Evolutionary conservation across 1,140 invertebrate species (phyloP).

Genomic region (Drosophila malerkotliana): DNA sequence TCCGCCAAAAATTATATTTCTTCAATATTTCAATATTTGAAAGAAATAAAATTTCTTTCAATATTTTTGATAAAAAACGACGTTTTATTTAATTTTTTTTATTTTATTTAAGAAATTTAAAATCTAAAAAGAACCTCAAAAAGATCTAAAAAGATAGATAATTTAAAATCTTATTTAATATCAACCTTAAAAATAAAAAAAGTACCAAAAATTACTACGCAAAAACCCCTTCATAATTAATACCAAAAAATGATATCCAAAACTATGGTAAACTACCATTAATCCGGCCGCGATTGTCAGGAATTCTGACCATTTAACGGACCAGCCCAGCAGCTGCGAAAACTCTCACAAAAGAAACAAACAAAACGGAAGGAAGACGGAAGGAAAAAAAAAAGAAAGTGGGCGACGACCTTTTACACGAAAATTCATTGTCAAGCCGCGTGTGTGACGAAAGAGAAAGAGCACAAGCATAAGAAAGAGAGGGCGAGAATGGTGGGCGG

Average conservation of each 20-base stretch:
- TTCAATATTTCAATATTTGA: no score
- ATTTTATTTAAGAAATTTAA: no score
- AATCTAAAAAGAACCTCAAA: no score
- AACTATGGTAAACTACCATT: slow-evolving; percentile 4
- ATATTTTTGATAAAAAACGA: no score
- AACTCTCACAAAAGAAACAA: slow-evolving; percentile 47
- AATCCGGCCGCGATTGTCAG: slow-evolving; percentile 4
- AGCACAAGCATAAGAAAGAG: background rate
- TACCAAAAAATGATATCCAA: background rate
- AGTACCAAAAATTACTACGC: background rate
- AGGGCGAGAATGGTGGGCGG: background rate
- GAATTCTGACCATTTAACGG: slow-evolving; percentile 28
- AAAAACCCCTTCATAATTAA: background rate
- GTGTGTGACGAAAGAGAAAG: slow-evolving; percentile 7
- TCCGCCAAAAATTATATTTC: no score
- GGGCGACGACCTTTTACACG: slow-evolving; percentile 56
- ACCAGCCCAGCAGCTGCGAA: slow-evolving; percentile 47
- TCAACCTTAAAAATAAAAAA: background rate
- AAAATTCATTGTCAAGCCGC: slow-evolving; percentile 55
- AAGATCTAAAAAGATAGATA: no score
- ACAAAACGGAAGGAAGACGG: slow-evolving; percentile 29
- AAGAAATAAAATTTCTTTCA: no score
- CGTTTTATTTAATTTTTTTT: no score
- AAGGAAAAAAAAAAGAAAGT: slow-evolving; percentile 30
- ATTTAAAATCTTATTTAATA: no score